Evolutionary conservation across 1,140 invertebrate species (phyloP).

Genomic region (Trichoplusia ni): DNA sequence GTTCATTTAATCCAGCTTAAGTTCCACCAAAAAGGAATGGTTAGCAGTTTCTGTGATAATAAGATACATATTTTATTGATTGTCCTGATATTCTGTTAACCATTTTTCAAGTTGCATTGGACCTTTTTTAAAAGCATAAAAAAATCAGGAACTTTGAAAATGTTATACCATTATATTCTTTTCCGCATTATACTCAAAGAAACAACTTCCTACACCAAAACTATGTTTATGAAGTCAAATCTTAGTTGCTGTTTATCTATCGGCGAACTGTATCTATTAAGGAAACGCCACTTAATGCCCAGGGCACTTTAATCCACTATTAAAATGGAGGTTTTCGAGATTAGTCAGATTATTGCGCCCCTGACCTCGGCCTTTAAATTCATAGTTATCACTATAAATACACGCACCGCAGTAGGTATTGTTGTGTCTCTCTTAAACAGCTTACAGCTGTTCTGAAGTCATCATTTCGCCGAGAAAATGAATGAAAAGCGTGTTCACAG

Average conservation of each 20-base stretch:
- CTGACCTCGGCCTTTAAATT: conserved; percentile 24
- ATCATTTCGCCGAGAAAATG: conserved; percentile 17
- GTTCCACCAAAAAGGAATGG: no score
- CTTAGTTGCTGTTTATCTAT: conserved; percentile 14
- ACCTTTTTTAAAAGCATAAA: no score
- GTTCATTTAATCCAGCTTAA: background rate
- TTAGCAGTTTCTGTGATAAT: no score
- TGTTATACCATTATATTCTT: no score
- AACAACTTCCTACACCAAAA: no score
- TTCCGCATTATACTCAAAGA: no score
- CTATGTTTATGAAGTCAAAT: conserved; percentile 2
- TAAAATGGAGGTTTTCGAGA: conserved; percentile 19
- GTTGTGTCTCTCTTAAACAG: conserved; percentile 4
- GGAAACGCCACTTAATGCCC: conserved; percentile 20
- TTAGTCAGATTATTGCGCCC: conserved; percentile 18
- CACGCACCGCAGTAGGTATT: conserved; percentile 4
- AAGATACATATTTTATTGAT: no score
- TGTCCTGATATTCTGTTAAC: no score
- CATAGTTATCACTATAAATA: conserved; percentile 27
- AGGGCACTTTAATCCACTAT: conserved; percentile 19
- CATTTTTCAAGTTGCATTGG: no score
- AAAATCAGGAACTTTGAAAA: no score
- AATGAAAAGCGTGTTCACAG: conserved; percentile 5
- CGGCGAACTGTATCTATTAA: conserved; percentile 15
- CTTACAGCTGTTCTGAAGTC: conserved; percentile 20